Base-by-base conservation (phyloP, 2,888 invertebrate genomes). In the Eupithecia subumbrata region DNA sequence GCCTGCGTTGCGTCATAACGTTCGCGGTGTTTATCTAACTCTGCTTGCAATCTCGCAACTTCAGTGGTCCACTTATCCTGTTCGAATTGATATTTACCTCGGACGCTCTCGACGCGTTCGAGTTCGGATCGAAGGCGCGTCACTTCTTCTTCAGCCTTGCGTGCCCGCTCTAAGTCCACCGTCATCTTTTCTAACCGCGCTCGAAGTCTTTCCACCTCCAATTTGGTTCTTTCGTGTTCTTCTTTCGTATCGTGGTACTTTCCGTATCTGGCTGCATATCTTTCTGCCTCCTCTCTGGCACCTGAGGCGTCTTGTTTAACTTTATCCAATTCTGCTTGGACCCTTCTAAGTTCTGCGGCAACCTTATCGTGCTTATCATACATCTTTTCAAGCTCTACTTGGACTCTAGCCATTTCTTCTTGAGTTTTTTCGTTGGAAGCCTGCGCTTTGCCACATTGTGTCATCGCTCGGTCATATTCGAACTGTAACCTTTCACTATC, bases 291-390 rank as follows among this genome's bases (percentile, higher is more conserved):
- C 86, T 98, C 97, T 76, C 97, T 96, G 9, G 98, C 96, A 67
- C 97, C 97, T 85, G 97, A 97, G 2, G 96, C 96, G 78, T 97
- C 97, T 79, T 95, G 92, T 76, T 96, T 96, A 30, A 96, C 93
- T 84, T 97, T 95, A 77, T 97, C 97, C 73, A 97, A 95, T 83
- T 98, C 97, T 1, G 96, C 96, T 86, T 98, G 98, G 14, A 98
- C 96, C 88, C 97, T 97, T 81, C 98, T 95, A 80, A 98, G 95
- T 85, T 98, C 98, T 16, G 96, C 95, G 83, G 98, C 97, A 75
- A 97, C 96, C 88, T 98, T 97, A 83, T 98, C 98, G 86, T 98
- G 97, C 84, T 98, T 98, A 86, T 98, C 98, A 85, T 98, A 97
- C 95, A 98, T 97, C 91, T 98, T 98, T 88, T 98, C 98, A 67